phyloP scores from a whole-genome alignment of 2,888 invertebrate genomes.

The Junonia oenone region DNA sequence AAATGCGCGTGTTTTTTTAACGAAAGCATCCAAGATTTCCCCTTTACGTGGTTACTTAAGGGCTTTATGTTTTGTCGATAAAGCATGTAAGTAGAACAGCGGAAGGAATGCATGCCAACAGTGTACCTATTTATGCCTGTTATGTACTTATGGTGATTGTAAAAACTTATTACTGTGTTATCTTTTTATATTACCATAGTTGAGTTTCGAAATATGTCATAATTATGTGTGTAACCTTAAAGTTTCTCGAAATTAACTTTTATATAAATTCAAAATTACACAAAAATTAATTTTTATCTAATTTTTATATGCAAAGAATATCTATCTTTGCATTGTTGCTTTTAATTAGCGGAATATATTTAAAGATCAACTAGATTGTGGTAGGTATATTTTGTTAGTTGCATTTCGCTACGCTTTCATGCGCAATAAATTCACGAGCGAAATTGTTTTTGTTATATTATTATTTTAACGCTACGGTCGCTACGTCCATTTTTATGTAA shows the following conservation, averaged over 20 bases:
- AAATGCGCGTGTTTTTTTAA: constrained; percentile 49
- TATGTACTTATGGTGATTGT: background rate
- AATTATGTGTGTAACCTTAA: too few species aligned
- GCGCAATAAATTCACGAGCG: constrained; percentile 50
- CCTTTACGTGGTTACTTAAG: constrained; percentile 53
- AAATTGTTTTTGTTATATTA: constrained; percentile 57
- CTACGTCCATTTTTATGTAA: constrained; percentile 34
- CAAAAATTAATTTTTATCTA: background rate
- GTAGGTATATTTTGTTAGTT: constrained; percentile 35
- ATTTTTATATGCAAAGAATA: background rate
- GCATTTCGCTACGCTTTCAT: constrained; percentile 58
- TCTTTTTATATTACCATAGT: background rate
- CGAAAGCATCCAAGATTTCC: constrained; percentile 50
- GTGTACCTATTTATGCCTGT: constrained; percentile 9
- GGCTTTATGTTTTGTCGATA: constrained; percentile 72
- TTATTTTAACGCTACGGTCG: constrained; percentile 53
- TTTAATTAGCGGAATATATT: constrained; percentile 22
- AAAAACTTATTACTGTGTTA: background rate
- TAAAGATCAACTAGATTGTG: constrained; percentile 23
- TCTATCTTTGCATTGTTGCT: constrained; percentile 8
- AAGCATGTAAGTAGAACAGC: constrained; percentile 35
- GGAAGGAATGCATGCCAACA: constrained; percentile 27
- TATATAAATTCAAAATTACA: background rate
- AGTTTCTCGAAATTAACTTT: background rate
- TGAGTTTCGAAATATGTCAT: background rate